Evolutionary conservation across 2,113 vertebrate species (phyloP).

Genomic region (Halcyon senegalensis): DNA sequence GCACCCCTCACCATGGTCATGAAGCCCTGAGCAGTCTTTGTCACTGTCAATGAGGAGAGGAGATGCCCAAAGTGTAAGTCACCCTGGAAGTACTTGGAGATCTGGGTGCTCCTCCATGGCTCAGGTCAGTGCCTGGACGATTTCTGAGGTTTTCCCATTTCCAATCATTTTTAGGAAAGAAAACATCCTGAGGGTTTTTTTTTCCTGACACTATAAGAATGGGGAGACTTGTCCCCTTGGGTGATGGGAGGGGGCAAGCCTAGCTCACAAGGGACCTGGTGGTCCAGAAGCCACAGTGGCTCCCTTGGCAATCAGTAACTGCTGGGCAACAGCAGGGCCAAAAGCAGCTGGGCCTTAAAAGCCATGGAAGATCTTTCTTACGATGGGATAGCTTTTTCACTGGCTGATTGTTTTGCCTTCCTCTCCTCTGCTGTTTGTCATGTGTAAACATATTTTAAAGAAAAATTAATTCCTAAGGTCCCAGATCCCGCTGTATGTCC

Average conservation of each 20-base stretch:
- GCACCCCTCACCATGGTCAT: fast-evolving
- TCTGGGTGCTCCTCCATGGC: not conserved
- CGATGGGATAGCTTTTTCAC: not conserved
- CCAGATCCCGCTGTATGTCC: not conserved
- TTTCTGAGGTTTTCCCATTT: not conserved
- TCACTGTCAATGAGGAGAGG: not conserved
- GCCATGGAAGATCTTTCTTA: not conserved
- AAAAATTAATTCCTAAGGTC: not conserved
- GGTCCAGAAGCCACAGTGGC: fast-evolving
- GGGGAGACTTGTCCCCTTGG: fast-evolving
- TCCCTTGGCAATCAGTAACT: fast-evolving
- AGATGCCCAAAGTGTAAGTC: not conserved
- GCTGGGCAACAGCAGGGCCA: not conserved
- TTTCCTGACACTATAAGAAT: not conserved
- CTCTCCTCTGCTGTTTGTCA: not conserved
- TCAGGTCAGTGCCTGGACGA: not conserved
- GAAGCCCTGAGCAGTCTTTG: not conserved
- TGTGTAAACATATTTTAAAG: not conserved
- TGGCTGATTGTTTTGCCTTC: not conserved
- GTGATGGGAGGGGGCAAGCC: not conserved
- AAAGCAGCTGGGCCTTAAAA: not conserved
- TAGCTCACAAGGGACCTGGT: not conserved
- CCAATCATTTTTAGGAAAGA: not conserved
- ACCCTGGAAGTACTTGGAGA: not conserved
- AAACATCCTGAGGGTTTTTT: not conserved